These are phyloP conservation scores for Buathra laborator DNA, from an alignment of 2,888 invertebrate genomes.

Conservation along the genomic window DNA sequence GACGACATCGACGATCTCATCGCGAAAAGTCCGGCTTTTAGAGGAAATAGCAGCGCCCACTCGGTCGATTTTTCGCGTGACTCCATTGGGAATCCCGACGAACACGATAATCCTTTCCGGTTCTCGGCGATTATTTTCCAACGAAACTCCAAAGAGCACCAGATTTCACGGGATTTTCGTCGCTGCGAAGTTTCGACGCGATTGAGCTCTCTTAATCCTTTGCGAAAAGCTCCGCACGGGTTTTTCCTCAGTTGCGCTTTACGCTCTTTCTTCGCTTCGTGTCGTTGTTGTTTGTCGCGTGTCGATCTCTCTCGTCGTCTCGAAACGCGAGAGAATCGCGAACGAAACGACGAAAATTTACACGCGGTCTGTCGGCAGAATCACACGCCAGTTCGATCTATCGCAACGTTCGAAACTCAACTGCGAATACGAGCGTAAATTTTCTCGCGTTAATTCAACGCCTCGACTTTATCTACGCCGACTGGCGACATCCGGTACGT, in stretches of 20 bases:
- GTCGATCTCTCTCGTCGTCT: neutral
- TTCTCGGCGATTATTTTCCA: constrained; percentile 16
- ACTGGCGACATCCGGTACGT: constrained; percentile 61
- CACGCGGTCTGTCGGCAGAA: neutral
- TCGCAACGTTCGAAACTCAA: constrained; percentile 15
- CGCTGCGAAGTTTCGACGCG: constrained; percentile 9
- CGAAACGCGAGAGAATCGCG: neutral
- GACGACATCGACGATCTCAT: constrained; percentile 86
- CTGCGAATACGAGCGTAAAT: constrained; percentile 4
- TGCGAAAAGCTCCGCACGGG: neutral
- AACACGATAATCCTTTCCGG: neutral
- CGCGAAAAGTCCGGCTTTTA: constrained; percentile 87
- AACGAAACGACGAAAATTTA: constrained; percentile 18
- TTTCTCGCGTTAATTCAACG: constrained; percentile 54
- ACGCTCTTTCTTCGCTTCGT: constrained; percentile 2
- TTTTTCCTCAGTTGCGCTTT: neutral
- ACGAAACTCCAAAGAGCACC: neutral
- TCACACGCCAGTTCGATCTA: neutral
- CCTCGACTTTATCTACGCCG: constrained; percentile 63
- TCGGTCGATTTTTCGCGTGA: constrained; percentile 86
- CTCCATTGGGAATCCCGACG: constrained; percentile 75
- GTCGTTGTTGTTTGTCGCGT: neutral
- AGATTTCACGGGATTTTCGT: neutral
- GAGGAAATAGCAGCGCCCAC: constrained; percentile 87
- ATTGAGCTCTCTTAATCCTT: constrained; percentile 23